Percentiles rank a stretch among this genome's conserved stretches.
phyloP scores from a whole-genome alignment of 1,140 invertebrate species.

The Ceratoteleas bidentatus region DNA sequence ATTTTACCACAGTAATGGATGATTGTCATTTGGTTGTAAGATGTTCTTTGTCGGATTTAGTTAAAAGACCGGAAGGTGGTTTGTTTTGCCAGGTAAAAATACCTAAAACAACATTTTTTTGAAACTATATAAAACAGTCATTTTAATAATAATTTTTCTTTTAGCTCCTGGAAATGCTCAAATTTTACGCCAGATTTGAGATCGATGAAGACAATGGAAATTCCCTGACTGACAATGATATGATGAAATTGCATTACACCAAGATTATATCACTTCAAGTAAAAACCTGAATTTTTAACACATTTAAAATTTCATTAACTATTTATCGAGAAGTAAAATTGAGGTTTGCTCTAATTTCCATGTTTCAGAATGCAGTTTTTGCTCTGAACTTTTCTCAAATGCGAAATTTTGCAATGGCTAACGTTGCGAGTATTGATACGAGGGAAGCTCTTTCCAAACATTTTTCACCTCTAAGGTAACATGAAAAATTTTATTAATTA shows the following conservation, averaged over 20 bases:
- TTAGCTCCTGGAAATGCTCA: constrained; percentile 96
- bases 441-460: constrained; percentile 92
- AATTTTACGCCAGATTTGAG: constrained; percentile 98
- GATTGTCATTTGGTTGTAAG: constrained; percentile 96
- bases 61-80: constrained; percentile 91
- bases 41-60: constrained; percentile 90
- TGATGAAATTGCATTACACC: constrained; percentile 95
- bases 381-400: constrained; percentile 92
- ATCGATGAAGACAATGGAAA: constrained; percentile 98
- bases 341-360: too few species aligned
- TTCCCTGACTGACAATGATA: constrained; percentile 95
- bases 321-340: too few species aligned
- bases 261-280: constrained; percentile 94
- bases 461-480: constrained; percentile 89
- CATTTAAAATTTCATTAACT: too few species aligned
- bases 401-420: constrained; percentile 93
- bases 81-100: constrained; percentile 93
- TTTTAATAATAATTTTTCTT: too few species aligned
- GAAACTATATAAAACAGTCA: too few species aligned
- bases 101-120: neutral
- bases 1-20: constrained; percentile 98
- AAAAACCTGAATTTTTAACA: too few species aligned
- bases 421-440: constrained; percentile 96
- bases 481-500: too few species aligned
- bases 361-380: constrained; percentile 92